These are phyloP conservation scores for Myotis planiceps DNA, from an alignment of 2,797 vertebrate species.

Conservation along the genomic window DNA sequence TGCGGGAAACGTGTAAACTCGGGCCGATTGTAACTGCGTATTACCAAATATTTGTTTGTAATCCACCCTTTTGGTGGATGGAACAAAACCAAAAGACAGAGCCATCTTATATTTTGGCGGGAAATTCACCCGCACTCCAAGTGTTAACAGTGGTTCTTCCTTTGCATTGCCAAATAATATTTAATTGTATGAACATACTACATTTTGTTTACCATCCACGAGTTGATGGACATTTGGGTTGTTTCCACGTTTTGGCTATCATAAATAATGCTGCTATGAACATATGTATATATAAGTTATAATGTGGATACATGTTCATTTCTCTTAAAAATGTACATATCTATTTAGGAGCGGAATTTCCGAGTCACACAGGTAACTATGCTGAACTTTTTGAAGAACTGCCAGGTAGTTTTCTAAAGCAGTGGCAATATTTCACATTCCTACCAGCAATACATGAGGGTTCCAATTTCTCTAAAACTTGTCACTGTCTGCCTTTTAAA, in stretches of 20 bases:
- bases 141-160: not conserved
- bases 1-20: too few species aligned
- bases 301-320: too few species aligned
- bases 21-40: too few species aligned
- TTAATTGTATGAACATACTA: not conserved
- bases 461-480: not conserved
- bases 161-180: not conserved
- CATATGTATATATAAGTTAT: not conserved
- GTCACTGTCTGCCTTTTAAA: not conserved
- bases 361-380: not conserved
- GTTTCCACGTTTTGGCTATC: not conserved
- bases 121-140: too few species aligned
- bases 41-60: too few species aligned
- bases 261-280: not conserved
- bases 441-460: not conserved
- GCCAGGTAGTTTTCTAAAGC: conserved; percentile 13
- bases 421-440: conserved; percentile 4
- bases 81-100: too few species aligned
- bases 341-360: not conserved
- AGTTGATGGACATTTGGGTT: not conserved
- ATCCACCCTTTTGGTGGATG: too few species aligned
- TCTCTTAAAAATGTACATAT: not conserved
- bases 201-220: not conserved
- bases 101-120: too few species aligned
- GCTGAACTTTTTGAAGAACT: not conserved